Conservation (phyloP, 2,888 invertebrate genomes). For the Sminthurinus aureus region DNA sequence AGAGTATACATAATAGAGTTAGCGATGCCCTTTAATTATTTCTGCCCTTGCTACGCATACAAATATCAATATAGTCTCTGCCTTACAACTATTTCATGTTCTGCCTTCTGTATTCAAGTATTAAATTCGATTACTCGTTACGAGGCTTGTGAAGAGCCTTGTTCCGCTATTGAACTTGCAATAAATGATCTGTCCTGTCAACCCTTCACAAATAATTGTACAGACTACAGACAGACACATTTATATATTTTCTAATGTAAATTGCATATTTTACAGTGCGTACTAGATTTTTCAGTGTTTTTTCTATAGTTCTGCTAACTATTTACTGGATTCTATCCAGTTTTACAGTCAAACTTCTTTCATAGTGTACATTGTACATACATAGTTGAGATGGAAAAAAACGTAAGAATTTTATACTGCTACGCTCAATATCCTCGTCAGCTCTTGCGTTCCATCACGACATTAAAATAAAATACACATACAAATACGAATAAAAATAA, state of each 20-base stretch:
- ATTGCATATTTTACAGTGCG: no score
- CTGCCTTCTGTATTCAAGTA: no score
- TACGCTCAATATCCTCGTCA: no score
- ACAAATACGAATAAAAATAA: no score
- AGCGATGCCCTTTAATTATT: no score
- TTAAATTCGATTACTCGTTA: conserved; percentile 52
- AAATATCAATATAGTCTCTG: no score
- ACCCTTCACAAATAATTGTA: conserved; percentile 28
- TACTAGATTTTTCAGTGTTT: not conserved
- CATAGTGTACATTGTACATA: not conserved
- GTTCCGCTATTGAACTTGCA: conserved; percentile 53
- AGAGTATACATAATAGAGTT: no score
- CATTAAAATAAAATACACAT: conserved; percentile 14
- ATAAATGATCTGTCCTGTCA: conserved; percentile 58
- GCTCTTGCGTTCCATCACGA: not conserved
- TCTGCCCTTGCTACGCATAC: no score
- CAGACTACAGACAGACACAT: not conserved
- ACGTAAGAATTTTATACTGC: not conserved
- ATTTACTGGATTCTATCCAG: no score
- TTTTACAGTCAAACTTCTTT: not conserved
- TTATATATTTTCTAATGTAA: no score
- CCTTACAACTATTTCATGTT: no score
- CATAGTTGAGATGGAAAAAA: not conserved
- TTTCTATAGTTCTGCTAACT: not conserved
- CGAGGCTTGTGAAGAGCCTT: conserved; percentile 47